phyloP scores from a whole-genome alignment of 2,888 invertebrate genomes.

The Drosophila putrida region DNA sequence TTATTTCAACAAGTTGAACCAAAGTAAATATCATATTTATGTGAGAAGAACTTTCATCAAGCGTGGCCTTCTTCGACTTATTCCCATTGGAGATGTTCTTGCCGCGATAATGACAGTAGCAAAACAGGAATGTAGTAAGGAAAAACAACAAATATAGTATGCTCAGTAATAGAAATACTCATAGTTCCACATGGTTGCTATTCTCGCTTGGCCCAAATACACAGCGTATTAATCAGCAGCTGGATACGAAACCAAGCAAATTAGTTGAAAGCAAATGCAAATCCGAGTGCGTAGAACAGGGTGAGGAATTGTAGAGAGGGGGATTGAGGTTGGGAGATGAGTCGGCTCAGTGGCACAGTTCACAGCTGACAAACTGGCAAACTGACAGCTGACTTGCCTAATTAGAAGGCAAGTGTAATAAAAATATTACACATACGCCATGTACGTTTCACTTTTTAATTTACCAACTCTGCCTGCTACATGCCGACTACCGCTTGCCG shows the following conservation, averaged over 20 bases:
- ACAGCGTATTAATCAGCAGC: conserved; percentile 67
- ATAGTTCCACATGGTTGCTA: conserved; percentile 35
- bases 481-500: background rate
- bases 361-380: conserved; percentile 58
- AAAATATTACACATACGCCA: conserved; percentile 81
- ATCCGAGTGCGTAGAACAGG: conserved; percentile 32
- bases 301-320: background rate
- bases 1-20: background rate
- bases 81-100: conserved; percentile 20
- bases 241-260: conserved; percentile 61
- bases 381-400: conserved; percentile 70
- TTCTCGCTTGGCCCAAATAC: conserved; percentile 69
- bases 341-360: conserved; percentile 53
- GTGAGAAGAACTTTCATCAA: conserved; percentile 4
- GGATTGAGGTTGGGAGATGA: background rate
- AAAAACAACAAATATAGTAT: conserved; percentile 7
- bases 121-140: conserved; percentile 1
- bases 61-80: conserved; percentile 2
- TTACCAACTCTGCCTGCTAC: conserved; percentile 44
- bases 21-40: conserved; percentile 18
- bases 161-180: conserved; percentile 5
- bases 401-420: conserved; percentile 79
- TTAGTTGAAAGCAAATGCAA: conserved; percentile 75
- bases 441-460: conserved; percentile 73
- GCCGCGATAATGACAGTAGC: conserved; percentile 11